These are phyloP conservation scores for Diplolepis rosae DNA, from an alignment of 2,888 invertebrate genomes.

Conservation along the genomic window DNA sequence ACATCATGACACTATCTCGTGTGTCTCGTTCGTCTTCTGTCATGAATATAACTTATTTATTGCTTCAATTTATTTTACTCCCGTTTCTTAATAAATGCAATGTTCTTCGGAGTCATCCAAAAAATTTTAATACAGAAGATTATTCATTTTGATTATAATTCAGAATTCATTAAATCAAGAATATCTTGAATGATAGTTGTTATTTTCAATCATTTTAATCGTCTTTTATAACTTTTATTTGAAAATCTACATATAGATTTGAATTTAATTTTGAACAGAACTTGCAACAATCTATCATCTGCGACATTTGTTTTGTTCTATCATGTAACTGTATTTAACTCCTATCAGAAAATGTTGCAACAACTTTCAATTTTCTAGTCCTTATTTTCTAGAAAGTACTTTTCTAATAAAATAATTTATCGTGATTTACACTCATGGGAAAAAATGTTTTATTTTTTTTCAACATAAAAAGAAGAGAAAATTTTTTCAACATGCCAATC, in stretches of 20 bases:
- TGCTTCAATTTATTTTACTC: constrained; percentile 34
- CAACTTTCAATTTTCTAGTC: neutral
- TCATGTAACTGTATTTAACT: neutral
- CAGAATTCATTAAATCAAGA: too few species aligned
- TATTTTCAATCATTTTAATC: too few species aligned
- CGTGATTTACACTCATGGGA: too few species aligned
- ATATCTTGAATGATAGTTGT: too few species aligned
- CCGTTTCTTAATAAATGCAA: neutral
- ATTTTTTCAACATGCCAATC: too few species aligned
- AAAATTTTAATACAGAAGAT: neutral
- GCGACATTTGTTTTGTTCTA: neutral
- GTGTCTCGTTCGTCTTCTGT: constrained; percentile 46
- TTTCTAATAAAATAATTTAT: neutral
- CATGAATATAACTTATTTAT: constrained; percentile 47
- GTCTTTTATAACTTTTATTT: neutral
- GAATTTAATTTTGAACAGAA: neutral
- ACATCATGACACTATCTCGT: constrained; percentile 33
- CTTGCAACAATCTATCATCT: constrained; percentile 3
- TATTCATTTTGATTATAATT: neutral
- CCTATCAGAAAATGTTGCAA: neutral
- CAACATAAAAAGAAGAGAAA: too few species aligned
- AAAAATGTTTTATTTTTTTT: too few species aligned
- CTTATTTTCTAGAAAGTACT: neutral
- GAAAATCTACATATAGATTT: neutral
- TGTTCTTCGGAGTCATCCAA: neutral